Conservation (phyloP, 35 echinoderm and acorn worm genomes). For the Lytechinus variegatus region DNA sequence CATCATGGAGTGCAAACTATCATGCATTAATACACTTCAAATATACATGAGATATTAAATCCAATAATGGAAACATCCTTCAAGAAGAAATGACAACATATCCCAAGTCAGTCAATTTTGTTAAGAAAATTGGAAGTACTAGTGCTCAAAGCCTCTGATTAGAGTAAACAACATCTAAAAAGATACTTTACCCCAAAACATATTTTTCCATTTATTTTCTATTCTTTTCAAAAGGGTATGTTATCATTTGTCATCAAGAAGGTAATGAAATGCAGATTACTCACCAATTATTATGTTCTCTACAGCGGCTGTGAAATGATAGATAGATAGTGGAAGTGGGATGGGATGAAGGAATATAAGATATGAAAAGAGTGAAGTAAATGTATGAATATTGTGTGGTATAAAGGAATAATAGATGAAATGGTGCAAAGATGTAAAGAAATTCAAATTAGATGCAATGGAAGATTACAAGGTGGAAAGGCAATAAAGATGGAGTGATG, state of each 20-base stretch:
- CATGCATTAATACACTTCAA: neutral
- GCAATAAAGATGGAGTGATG: neutral
- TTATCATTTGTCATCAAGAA: neutral
- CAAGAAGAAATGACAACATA: neutral
- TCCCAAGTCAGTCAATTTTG: neutral
- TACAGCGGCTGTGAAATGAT: slow-evolving; percentile 72
- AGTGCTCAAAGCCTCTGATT: too few species aligned
- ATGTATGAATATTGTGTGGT: neutral
- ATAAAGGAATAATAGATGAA: neutral
- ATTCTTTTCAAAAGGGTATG: neutral
- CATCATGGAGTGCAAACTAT: neutral
- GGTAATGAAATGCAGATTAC: slow-evolving; percentile 17
- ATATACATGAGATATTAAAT: neutral
- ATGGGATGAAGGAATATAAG: neutral
- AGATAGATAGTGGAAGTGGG: neutral
- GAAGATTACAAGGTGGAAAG: neutral
- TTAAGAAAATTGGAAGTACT: too few species aligned
- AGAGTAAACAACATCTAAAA: too few species aligned
- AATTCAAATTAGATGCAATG: neutral
- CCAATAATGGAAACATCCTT: neutral
- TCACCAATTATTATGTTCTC: slow-evolving; percentile 80
- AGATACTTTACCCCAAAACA: too few species aligned
- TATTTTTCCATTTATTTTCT: neutral
- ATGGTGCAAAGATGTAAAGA: neutral
- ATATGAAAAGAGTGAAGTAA: slow-evolving; percentile 12